Percentiles rank a stretch among this genome's conserved stretches.
phyloP scores from a whole-genome alignment of 2,113 vertebrate species.

The Tragelaphus imberbis region DNA sequence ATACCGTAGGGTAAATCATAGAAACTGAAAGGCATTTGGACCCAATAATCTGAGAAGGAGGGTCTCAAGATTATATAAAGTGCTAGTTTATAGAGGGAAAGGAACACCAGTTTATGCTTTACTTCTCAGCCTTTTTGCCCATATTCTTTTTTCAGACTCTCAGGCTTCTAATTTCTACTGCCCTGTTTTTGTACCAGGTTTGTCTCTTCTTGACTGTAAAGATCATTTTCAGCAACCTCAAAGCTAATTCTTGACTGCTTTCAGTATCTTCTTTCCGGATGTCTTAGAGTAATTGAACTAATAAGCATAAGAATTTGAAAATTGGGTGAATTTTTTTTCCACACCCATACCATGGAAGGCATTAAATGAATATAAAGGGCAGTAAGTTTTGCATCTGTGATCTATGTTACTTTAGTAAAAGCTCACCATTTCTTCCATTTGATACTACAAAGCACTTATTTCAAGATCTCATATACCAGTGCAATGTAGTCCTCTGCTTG shows the following conservation, averaged over 20 bases:
- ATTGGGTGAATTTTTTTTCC: not conserved
- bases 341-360: not conserved
- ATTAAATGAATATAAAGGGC: not conserved
- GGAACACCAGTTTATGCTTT: not conserved
- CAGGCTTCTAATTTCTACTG: not conserved
- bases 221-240: not conserved
- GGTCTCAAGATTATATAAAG: not conserved
- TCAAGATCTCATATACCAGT: not conserved
- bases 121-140: not conserved
- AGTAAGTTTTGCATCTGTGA: not conserved
- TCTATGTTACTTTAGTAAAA: constrained; percentile 16
- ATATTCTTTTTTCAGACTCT: not conserved
- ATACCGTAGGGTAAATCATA: not conserved
- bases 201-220: constrained; percentile 19
- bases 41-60: not conserved
- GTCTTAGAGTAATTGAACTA: not conserved
- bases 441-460: constrained; percentile 12
- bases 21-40: not conserved
- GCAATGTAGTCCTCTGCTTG: not conserved
- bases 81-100: not conserved
- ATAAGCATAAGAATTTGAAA: not conserved
- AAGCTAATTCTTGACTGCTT: constrained; percentile 41
- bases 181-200: constrained; percentile 28
- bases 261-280: not conserved
- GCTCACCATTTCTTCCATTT: constrained; percentile 2